Conservation (phyloP, 2,113 vertebrate genomes). For the Takifugu flavidus region DNA sequence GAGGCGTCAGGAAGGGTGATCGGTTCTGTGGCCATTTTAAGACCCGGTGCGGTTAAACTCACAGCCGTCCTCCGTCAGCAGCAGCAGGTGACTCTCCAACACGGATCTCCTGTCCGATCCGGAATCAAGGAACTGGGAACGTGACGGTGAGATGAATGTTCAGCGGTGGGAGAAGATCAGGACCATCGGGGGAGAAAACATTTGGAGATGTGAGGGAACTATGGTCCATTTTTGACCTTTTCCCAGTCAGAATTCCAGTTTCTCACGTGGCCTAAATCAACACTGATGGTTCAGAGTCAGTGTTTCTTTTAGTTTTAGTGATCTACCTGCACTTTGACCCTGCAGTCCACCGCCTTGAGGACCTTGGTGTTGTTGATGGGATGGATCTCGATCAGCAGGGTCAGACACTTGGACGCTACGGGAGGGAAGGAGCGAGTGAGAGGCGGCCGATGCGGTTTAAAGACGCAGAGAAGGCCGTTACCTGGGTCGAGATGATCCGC, state of each 20-base stretch:
- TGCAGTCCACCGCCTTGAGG: slow-evolving; percentile 91
- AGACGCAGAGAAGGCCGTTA: slow-evolving; percentile 54
- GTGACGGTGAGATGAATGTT: background rate
- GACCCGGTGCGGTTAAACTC: slow-evolving; percentile 45
- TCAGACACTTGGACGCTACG: slow-evolving; percentile 85
- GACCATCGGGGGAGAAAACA: background rate
- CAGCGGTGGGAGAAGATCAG: background rate
- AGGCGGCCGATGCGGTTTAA: background rate
- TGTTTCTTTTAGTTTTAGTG: too few species aligned
- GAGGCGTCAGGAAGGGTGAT: background rate
- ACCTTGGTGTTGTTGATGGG: slow-evolving; percentile 92
- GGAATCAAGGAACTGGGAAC: slow-evolving; percentile 84
- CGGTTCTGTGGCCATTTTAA: background rate
- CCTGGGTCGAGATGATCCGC: slow-evolving; percentile 81
- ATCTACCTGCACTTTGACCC: slow-evolving; percentile 86
- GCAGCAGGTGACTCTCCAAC: slow-evolving; percentile 82
- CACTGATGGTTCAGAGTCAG: too few species aligned
- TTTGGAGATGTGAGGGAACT: too few species aligned
- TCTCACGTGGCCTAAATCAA: too few species aligned
- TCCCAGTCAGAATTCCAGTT: too few species aligned
- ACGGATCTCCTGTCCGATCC: slow-evolving; percentile 61
- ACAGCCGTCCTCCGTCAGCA: slow-evolving; percentile 94
- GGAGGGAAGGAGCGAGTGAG: background rate
- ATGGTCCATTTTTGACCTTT: too few species aligned
- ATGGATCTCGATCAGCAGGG: slow-evolving; percentile 89